Evolutionary conservation across 1,140 invertebrate genomes (phyloP).

Genomic region (Pectinophora gossypiella): DNA sequence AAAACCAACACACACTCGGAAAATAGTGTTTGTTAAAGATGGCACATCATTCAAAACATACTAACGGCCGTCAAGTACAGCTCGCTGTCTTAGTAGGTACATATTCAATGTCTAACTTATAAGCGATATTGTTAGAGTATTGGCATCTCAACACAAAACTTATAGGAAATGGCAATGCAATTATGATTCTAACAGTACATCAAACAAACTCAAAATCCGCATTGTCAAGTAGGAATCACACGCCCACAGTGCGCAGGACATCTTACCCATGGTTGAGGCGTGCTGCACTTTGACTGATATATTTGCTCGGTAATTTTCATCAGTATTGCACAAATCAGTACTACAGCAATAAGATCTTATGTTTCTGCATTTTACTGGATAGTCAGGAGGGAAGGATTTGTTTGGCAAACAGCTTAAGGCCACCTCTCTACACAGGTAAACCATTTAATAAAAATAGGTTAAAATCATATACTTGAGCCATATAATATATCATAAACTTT

Average conservation of each 20-base stretch:
- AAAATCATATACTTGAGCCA: conserved; percentile 34
- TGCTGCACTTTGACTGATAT: conserved; percentile 39
- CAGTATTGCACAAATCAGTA: conserved; percentile 62
- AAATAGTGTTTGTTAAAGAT: conserved; percentile 64
- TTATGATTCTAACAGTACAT: conserved; percentile 65
- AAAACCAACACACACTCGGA: conserved; percentile 70
- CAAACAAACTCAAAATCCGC: conserved; percentile 67
- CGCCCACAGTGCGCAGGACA: conserved; percentile 49
- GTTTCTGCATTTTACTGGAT: conserved; percentile 53
- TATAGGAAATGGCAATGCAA: conserved; percentile 60
- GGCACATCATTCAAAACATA: conserved; percentile 68
- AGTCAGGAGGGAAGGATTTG: conserved; percentile 51
- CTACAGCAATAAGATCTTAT: conserved; percentile 60
- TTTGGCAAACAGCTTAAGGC: conserved; percentile 56
- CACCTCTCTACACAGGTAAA: conserved; percentile 59
- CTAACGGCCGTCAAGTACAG: conserved; percentile 20
- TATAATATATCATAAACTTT: no score
- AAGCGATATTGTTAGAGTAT: conserved; percentile 67
- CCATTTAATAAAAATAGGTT: conserved; percentile 52
- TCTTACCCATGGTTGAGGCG: conserved; percentile 57
- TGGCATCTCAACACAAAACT: conserved; percentile 72
- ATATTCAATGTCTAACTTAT: conserved; percentile 62
- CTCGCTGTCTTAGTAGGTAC: conserved; percentile 55
- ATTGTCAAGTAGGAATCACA: conserved; percentile 53
- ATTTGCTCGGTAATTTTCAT: conserved; percentile 47